Evolutionary conservation across 1,140 invertebrate genomes (phyloP), one percentile per base, ranked within the genome.

Genomic region (Drosophila erecta): DNA sequence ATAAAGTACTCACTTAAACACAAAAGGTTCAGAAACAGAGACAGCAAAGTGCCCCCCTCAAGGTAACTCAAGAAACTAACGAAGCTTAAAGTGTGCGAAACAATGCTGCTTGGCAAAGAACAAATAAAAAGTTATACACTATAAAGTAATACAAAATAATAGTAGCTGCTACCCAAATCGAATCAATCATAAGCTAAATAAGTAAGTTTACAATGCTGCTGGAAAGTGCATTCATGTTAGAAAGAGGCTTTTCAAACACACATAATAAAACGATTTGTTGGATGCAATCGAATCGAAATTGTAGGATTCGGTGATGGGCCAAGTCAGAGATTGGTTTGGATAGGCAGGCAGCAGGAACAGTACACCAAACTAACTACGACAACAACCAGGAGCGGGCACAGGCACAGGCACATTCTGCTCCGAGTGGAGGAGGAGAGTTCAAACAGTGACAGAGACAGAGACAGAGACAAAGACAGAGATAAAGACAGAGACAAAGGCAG

Each of bases 291-390:
- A 50, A 30, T 30, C 46, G 3, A 8, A 30, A 15, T n/a, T 15
- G n/a, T 8, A 15, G 15, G 27, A 30, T 30, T 49, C 24, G 46
- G 8, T 2, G 7, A n/a, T 30, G 24, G 17, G n/a, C n/a, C 54
- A 22, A 59, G 30, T 22, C 49, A 56, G 14, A 60, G 35, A 20
- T 60, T 30, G 7, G 15, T 6, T 44, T 14, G 12, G 22, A 12
- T 35, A 33, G 38, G 6, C 43, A 43, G 38, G 27, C 53, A 58
- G n/a, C 17, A 59, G 17, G 27, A 22, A 53, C 44, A 58, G 44
- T n/a, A 60, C 54, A 58, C 14, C 57, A 20, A 61, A 62, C 40
- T 40, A 59, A 24, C 66, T 57, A 69, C 66, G 35, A 70, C 66
- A 70, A 70, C 50, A 67, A 17, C 64, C 59, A 67, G 35, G 12